These are phyloP conservation scores for Dicranocentrus wangi DNA, from an alignment of 2,888 invertebrate species.

Conservation along the genomic window DNA sequence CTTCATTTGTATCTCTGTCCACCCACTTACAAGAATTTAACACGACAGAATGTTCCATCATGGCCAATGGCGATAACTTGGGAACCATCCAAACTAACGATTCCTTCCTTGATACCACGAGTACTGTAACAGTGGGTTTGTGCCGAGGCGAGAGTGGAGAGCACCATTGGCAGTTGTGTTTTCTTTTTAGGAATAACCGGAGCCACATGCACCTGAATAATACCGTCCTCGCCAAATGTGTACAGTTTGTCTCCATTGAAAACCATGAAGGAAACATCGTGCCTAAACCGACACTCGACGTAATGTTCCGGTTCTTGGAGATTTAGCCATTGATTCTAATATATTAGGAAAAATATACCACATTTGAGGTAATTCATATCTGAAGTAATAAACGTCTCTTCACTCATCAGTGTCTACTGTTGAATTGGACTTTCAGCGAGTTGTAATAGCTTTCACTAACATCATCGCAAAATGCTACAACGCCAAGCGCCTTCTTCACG, in stretches of 20 bases:
- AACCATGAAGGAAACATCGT: slow-evolving; percentile 62
- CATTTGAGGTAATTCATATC: too few species aligned
- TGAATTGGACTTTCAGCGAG: too few species aligned
- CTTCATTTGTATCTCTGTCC: too few species aligned
- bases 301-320: slow-evolving; percentile 68
- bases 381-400: too few species aligned
- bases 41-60: slow-evolving; percentile 68
- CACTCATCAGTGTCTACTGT: too few species aligned
- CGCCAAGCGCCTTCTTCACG: slow-evolving; percentile 64
- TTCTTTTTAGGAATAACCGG: slow-evolving; percentile 57
- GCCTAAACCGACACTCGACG: slow-evolving; percentile 57
- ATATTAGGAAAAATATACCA: slow-evolving; percentile 5
- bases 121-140: slow-evolving; percentile 68
- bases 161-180: slow-evolving; percentile 43
- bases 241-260: slow-evolving; percentile 62
- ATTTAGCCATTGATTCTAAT: slow-evolving; percentile 61
- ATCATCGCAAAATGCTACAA: slow-evolving; percentile 68
- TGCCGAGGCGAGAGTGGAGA: slow-evolving; percentile 39
- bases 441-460: too few species aligned
- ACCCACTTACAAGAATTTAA: slow-evolving; percentile 63
- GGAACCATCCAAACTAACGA: slow-evolving; percentile 69
- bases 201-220: slow-evolving; percentile 58
- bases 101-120: slow-evolving; percentile 68
- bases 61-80: slow-evolving; percentile 67
- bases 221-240: slow-evolving; percentile 69